Evolutionary conservation across 2,888 invertebrate genomes (phyloP), one percentile per base, ranked within the genome.

Genomic region (Palloptera scutellata): DNA sequence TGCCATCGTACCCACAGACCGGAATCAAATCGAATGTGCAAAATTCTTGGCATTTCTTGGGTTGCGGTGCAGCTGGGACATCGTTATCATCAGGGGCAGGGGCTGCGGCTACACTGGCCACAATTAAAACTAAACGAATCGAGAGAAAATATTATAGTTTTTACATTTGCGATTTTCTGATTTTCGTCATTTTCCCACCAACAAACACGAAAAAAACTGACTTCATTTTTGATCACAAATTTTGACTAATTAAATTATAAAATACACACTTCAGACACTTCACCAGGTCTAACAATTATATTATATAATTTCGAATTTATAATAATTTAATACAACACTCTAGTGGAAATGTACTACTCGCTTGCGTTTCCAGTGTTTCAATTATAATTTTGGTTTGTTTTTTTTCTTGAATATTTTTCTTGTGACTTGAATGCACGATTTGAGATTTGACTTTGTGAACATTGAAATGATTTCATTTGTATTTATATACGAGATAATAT

Each of bases 1-100:
- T 67, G 55, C 20, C 43, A 45, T 51, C 66, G 40, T 53, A 64
- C 19, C 69, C 72, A 43, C 67, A 67, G 41, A 61, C 65, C 0
- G 65, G 62, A 9, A 41, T 61, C 13, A 57, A 52, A 17, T 65
- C 67, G 30, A 54, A 58, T 12, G 72, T 69, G 57, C 72, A 72
- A 30, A 53, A 53, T 55, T 54, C 62, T 6, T 60, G 60, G 19
- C 72, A 72, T n/a, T 43, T 11, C 19, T 64, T 64, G 19, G 48
- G 40, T 53, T 64, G 20, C 52, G 64, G 10, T 30, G 30, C 30
- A 4, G 30, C 30, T 4, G 30, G 30, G 30, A 30, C 6, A 6
- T 30, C 30, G 30, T 30, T 6, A 30, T 13, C 48, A 0, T 51
- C 17, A 11, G 61, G 57, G 4, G 62, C 57, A 8, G 65, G 58